phyloP scores from a whole-genome alignment of 2,113 vertebrate species.

The Oxyura jamaicensis region DNA sequence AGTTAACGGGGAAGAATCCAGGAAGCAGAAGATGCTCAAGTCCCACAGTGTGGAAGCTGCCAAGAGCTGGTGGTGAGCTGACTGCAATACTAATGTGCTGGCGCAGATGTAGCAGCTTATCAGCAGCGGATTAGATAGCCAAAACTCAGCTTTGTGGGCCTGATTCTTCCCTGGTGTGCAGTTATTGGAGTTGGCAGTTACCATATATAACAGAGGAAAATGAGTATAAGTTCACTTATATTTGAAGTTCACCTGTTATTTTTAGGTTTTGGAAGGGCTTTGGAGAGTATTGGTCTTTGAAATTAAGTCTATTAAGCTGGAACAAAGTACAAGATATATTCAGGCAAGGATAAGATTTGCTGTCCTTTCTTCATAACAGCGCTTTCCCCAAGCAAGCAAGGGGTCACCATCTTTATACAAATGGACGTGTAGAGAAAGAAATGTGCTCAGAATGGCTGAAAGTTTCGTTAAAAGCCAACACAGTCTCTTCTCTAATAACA shows the following conservation, averaged over 20 bases:
- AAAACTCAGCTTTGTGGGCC: neutral
- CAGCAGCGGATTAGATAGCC: neutral
- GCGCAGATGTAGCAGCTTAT: neutral
- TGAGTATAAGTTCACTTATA: neutral
- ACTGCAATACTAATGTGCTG: neutral
- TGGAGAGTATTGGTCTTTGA: neutral
- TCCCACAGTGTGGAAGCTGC: neutral
- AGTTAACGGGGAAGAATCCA: neutral
- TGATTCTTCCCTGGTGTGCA: neutral
- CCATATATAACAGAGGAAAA: neutral
- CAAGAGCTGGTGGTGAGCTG: neutral
- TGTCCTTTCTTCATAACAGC: neutral
- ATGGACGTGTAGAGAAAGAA: neutral
- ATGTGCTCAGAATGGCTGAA: neutral
- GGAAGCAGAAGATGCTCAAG: neutral
- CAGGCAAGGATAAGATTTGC: neutral
- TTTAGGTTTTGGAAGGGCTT: neutral
- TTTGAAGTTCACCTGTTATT: neutral
- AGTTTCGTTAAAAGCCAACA: neutral
- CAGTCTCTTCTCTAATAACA: neutral
- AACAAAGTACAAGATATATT: neutral
- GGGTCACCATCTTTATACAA: neutral
- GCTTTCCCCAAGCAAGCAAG: neutral
- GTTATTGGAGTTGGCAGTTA: neutral
- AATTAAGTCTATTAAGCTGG: neutral